Percentiles rank a stretch among this genome's conserved stretches.
Evolutionary conservation across 2,888 invertebrate species (phyloP).

Genomic region (Drosophila antonietae): DNA sequence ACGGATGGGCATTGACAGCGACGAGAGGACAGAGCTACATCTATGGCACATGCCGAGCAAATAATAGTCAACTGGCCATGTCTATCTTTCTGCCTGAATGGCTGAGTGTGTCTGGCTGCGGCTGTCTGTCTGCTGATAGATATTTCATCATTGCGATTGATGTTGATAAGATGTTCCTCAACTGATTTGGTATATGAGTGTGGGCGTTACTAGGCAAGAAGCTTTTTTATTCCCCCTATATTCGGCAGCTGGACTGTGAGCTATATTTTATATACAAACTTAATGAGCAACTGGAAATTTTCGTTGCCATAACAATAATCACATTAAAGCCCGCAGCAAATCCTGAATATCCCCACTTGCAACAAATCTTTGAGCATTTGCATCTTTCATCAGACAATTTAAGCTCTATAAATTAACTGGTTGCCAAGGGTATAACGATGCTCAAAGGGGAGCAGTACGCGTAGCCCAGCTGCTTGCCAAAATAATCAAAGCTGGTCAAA

Average conservation of each 20-base stretch:
- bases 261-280: conserved; percentile 44
- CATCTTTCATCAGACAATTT: conserved; percentile 56
- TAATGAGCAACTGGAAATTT: conserved; percentile 4
- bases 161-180: conserved; percentile 64
- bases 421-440: conserved; percentile 65
- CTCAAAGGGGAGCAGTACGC: conserved; percentile 18
- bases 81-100: conserved; percentile 66
- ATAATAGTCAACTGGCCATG: conserved; percentile 64
- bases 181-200: conserved; percentile 45
- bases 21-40: not conserved
- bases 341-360: conserved; percentile 28
- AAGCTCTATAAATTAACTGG: conserved; percentile 80
- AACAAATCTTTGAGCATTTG: conserved; percentile 22
- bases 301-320: conserved; percentile 56
- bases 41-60: conserved; percentile 37
- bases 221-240: conserved; percentile 20
- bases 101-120: conserved; percentile 38
- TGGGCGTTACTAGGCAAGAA: conserved; percentile 39
- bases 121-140: conserved; percentile 53
- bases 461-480: conserved; percentile 32
- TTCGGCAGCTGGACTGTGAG: conserved; percentile 58
- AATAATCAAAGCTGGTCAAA: conserved; percentile 28
- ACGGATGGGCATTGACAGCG: conserved; percentile 43
- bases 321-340: conserved; percentile 46
- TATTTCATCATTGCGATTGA: conserved; percentile 54